These are phyloP conservation scores for Drosophila parabipectinata DNA, from an alignment of 1,140 invertebrate species.

Conservation along the genomic window DNA sequence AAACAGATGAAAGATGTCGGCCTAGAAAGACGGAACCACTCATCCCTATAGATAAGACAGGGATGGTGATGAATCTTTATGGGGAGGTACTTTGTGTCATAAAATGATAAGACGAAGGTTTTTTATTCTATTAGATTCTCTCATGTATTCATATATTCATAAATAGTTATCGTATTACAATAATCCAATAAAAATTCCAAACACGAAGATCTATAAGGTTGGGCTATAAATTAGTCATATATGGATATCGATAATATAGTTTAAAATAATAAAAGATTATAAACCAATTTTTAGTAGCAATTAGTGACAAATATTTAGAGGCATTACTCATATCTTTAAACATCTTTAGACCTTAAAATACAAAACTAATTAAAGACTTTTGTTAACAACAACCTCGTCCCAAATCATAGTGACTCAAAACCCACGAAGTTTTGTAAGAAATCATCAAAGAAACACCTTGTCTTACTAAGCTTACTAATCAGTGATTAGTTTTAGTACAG, in stretches of 20 bases:
- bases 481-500: background rate
- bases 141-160: background rate
- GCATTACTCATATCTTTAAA: conserved; percentile 22
- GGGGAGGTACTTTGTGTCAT: background rate
- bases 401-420: background rate
- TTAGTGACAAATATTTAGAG: background rate
- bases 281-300: background rate
- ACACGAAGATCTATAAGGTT: background rate
- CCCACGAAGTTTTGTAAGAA: background rate
- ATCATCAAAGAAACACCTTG: no score
- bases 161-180: conserved; percentile 2
- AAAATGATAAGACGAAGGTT: conserved; percentile 18
- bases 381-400: background rate
- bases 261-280: conserved; percentile 2
- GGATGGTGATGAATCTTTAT: conserved; percentile 33
- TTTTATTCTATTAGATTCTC: background rate
- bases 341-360: conserved; percentile 1
- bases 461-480: no score
- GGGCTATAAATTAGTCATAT: conserved; percentile 6
- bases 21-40: conserved; percentile 25
- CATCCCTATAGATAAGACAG: conserved; percentile 29
- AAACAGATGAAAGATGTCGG: conserved; percentile 37
- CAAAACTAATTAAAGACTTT: background rate
- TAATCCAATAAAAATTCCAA: conserved; percentile 1
- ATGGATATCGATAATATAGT: background rate